phyloP scores from a whole-genome alignment of 2,113 vertebrate genomes.

The Helogale parvula region DNA sequence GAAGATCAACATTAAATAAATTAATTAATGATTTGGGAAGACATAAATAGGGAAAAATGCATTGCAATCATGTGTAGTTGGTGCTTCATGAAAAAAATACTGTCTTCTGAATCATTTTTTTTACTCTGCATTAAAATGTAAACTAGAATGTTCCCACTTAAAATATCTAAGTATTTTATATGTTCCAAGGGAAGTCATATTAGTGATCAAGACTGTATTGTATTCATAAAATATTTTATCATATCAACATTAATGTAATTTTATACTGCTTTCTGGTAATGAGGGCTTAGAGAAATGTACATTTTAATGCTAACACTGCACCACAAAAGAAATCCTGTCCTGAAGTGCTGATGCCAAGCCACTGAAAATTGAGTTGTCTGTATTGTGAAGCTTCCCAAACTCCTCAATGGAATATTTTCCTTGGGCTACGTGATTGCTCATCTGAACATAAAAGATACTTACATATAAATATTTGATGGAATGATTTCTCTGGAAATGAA shows the following conservation, averaged over 20 bases:
- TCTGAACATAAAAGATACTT: neutral
- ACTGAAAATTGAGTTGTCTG: neutral
- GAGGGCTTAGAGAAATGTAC: neutral
- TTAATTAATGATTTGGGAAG: neutral
- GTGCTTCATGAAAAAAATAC: conserved; percentile 39
- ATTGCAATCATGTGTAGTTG: neutral
- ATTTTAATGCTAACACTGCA: conserved; percentile 15
- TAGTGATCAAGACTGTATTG: neutral
- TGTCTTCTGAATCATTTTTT: conserved; percentile 36
- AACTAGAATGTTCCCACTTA: neutral
- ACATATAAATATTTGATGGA: neutral
- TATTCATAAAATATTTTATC: conserved; percentile 10
- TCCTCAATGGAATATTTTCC: neutral
- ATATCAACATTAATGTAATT: conserved; percentile 2
- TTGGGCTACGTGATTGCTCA: neutral
- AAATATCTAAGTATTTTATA: neutral
- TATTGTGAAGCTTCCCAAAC: neutral
- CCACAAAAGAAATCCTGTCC: conserved; percentile 33
- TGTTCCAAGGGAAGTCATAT: neutral
- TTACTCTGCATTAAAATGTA: conserved; percentile 42
- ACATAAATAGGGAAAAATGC: neutral
- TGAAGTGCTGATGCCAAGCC: neutral
- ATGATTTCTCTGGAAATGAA: neutral
- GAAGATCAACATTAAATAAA: neutral
- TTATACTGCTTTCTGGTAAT: conserved; percentile 36